These are phyloP conservation scores for Pempheris klunzingeri DNA, from an alignment of 2,797 vertebrate genomes.

Conservation along the genomic window DNA sequence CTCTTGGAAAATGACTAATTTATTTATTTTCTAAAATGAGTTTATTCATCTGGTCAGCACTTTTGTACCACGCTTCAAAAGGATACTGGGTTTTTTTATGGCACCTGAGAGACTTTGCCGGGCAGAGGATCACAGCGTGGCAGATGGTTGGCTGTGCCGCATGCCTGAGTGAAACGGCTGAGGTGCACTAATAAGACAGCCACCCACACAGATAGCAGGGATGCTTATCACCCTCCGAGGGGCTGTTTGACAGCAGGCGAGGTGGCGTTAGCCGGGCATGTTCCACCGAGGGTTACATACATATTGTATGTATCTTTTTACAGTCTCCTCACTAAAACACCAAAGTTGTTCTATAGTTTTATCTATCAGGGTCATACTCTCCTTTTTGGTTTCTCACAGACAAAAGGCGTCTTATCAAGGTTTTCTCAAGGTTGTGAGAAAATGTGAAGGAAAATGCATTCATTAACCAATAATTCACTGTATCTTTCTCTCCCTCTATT, in stretches of 20 bases:
- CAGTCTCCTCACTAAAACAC: conserved; percentile 38
- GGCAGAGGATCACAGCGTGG: conserved; percentile 88
- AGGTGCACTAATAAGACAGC: conserved; percentile 96
- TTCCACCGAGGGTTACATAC: conserved; percentile 67
- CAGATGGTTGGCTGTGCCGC: conserved; percentile 96
- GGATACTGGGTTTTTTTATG: conserved; percentile 73
- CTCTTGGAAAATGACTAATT: conserved; percentile 8
- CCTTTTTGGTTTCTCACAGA: conserved; percentile 21
- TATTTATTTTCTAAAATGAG: conserved; percentile 32
- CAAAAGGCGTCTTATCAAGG: conserved; percentile 53
- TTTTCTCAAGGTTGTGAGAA: conserved; percentile 77
- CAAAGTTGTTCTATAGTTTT: conserved; percentile 24
- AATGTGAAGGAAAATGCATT: conserved; percentile 73
- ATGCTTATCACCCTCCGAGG: conserved; percentile 95
- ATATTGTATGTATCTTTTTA: conserved; percentile 69
- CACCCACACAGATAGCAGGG: conserved; percentile 92
- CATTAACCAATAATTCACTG: conserved; percentile 74
- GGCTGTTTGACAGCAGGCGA: conserved; percentile 88
- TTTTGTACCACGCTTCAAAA: conserved; percentile 77
- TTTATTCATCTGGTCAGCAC: conserved; percentile 83
- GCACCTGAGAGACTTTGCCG: conserved; percentile 85
- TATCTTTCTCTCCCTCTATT: conserved; percentile 76
- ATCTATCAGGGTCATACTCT: neutral
- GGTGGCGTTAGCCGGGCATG: conserved; percentile 66
- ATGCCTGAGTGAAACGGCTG: conserved; percentile 95